phyloP scores from a whole-genome alignment of 2,888 invertebrate genomes.

The Dugesia japonica region DNA sequence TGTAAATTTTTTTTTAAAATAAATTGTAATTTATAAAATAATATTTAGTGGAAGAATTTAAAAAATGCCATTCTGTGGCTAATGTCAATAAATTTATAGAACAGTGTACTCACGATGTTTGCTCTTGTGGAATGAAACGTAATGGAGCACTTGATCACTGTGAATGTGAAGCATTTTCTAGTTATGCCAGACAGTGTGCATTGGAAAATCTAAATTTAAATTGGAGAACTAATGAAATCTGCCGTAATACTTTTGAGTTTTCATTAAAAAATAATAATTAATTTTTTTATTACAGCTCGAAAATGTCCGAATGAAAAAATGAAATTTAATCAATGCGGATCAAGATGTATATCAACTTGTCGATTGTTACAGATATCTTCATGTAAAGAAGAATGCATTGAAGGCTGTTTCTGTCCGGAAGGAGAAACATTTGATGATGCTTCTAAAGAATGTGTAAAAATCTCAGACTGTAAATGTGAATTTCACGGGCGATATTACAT shows the following conservation, averaged over 20 bases:
- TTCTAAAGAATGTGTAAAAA: conserved; percentile 35
- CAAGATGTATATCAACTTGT: conserved; percentile 27
- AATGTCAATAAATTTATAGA: conserved; percentile 24
- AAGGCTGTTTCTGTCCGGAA: conserved; percentile 28
- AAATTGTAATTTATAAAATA: background rate
- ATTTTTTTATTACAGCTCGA: too few species aligned
- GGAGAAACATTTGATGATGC: conserved; percentile 36
- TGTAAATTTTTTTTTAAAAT: background rate
- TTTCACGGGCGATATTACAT: conserved; percentile 34
- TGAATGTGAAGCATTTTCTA: conserved; percentile 29
- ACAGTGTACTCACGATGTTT: conserved; percentile 30
- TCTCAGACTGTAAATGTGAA: conserved; percentile 36
- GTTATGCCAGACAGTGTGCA: conserved; percentile 26
- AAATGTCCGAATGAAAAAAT: conserved; percentile 17
- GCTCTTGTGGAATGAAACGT: conserved; percentile 29
- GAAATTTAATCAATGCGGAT: conserved; percentile 28
- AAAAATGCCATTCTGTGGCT: conserved; percentile 20
- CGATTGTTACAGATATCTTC: background rate
- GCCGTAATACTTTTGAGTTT: conserved; percentile 2
- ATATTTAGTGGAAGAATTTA: conserved; percentile 17
- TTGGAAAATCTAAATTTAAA: conserved; percentile 25
- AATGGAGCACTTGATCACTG: conserved; percentile 22
- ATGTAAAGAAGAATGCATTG: conserved; percentile 31
- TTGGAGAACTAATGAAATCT: background rate
- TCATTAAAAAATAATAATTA: background rate